These are phyloP conservation scores for Polydrusus cervinus DNA, from an alignment of 2,888 invertebrate genomes.

Conservation along the genomic window DNA sequence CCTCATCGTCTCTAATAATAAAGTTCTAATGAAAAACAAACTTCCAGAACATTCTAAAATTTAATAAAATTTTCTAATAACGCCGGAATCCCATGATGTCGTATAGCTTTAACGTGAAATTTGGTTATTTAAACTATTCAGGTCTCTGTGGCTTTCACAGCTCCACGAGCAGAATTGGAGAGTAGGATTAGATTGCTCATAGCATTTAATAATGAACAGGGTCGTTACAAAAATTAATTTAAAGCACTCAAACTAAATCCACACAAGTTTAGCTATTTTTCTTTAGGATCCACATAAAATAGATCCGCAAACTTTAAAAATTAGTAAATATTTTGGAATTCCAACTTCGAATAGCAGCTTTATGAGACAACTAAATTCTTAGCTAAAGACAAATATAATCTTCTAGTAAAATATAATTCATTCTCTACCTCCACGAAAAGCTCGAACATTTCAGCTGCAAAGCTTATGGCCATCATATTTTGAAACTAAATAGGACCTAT, in stretches of 20 bases:
- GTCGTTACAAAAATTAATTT: neutral
- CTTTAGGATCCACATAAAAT: too few species aligned
- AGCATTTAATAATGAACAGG: neutral
- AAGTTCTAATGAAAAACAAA: slow-evolving; percentile 22
- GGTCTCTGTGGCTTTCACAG: slow-evolving; percentile 24
- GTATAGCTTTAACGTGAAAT: slow-evolving; percentile 24
- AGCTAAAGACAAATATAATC: too few species aligned
- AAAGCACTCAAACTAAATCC: neutral
- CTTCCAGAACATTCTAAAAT: slow-evolving; percentile 7
- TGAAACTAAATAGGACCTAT: too few species aligned
- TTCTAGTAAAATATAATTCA: too few species aligned
- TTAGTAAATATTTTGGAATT: too few species aligned
- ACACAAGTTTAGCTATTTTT: too few species aligned
- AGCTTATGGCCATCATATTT: too few species aligned
- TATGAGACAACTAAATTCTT: too few species aligned
- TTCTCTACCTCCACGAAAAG: too few species aligned
- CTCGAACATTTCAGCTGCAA: too few species aligned
- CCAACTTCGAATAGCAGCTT: too few species aligned
- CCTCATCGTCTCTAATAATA: neutral
- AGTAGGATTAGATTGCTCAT: slow-evolving; percentile 9
- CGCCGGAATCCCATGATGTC: slow-evolving; percentile 20
- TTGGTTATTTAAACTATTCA: slow-evolving; percentile 27
- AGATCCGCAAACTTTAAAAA: too few species aligned
- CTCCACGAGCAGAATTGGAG: slow-evolving; percentile 12
- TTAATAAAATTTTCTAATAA: slow-evolving; percentile 31